Evolutionary conservation across 1,140 invertebrate genomes (phyloP).

Genomic region (Papilio xuthus): DNA sequence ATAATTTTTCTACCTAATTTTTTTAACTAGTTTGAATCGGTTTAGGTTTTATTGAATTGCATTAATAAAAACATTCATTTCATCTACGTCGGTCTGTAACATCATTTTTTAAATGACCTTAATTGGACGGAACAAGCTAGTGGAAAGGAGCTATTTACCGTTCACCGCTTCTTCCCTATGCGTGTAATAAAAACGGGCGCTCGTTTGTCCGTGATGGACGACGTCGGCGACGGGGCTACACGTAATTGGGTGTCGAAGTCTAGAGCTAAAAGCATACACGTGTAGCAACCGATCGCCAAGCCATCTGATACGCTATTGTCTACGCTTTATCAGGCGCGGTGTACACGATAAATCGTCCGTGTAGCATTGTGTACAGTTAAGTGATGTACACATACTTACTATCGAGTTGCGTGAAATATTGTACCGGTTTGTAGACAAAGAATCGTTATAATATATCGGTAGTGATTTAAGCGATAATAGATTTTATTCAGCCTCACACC

Average conservation of each 20-base stretch:
- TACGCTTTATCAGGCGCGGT: constrained; percentile 69
- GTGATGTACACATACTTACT: constrained; percentile 65
- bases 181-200: constrained; percentile 65
- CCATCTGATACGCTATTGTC: constrained; percentile 76
- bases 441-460: constrained; percentile 26
- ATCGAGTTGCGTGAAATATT: constrained; percentile 74
- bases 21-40: not conserved
- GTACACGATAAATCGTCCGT: constrained; percentile 76
- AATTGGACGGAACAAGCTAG: constrained; percentile 52
- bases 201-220: constrained; percentile 75
- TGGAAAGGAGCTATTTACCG: constrained; percentile 20
- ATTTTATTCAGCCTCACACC: not conserved
- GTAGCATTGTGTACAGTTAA: constrained; percentile 74
- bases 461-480: constrained; percentile 5
- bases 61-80: not conserved
- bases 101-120: constrained; percentile 41
- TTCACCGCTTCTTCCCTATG: constrained; percentile 45
- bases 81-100: not conserved
- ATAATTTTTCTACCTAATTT: not conserved
- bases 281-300: constrained; percentile 63
- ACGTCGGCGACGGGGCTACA: constrained; percentile 54
- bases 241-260: constrained; percentile 78
- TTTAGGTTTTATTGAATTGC: not conserved
- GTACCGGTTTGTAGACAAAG: constrained; percentile 58
- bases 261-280: constrained; percentile 78